Evolutionary conservation across 2,797 vertebrate species (phyloP).

Genomic region (Basileuterus tristriatus): DNA sequence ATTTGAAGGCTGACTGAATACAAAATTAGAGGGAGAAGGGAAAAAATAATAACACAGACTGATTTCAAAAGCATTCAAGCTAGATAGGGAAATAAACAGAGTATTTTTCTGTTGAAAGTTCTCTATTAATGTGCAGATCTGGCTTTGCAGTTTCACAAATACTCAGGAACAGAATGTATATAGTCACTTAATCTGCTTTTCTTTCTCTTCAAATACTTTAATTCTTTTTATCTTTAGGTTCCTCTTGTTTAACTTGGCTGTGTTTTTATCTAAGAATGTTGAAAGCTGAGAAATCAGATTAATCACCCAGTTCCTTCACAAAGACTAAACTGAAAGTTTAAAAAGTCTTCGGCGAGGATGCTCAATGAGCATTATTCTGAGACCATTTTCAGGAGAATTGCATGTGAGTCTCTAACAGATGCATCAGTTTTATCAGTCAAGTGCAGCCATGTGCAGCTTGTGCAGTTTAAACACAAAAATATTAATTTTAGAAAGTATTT

Average conservation of each 20-base stretch:
- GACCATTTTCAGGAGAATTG: background rate
- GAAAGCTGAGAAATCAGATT: conserved; percentile 24
- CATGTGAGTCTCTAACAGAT: background rate
- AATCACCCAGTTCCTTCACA: background rate
- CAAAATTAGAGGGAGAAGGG: background rate
- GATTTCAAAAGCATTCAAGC: background rate
- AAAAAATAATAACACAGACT: background rate
- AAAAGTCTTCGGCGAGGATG: background rate
- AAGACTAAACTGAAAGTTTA: conserved; percentile 3
- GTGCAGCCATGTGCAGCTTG: background rate
- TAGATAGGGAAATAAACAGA: background rate
- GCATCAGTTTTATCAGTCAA: background rate
- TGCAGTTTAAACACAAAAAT: background rate
- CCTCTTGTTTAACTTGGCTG: background rate
- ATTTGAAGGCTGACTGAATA: background rate
- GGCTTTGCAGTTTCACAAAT: background rate
- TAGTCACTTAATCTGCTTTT: background rate
- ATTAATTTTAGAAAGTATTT: background rate
- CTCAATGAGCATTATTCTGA: background rate
- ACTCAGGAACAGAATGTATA: background rate
- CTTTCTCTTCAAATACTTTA: background rate
- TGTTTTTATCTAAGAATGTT: background rate
- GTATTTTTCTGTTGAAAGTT: background rate
- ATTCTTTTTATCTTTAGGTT: background rate
- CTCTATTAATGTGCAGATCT: background rate